These are phyloP conservation scores for Pycnonotus jocosus DNA, from an alignment of 2,113 vertebrate genomes.

Conservation along the genomic window DNA sequence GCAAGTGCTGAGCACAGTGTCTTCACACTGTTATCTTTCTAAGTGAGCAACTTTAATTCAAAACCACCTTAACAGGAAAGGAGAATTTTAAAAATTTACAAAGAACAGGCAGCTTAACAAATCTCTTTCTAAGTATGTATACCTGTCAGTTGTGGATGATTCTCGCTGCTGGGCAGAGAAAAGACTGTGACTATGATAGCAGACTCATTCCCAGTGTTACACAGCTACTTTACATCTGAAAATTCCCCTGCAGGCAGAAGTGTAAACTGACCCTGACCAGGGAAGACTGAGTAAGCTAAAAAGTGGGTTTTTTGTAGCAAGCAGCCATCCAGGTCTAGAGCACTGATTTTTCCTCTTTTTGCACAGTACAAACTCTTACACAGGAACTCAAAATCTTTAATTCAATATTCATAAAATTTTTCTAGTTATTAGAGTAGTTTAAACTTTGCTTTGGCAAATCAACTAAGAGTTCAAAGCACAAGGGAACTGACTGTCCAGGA, in stretches of 20 bases:
- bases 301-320: not conserved
- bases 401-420: not conserved
- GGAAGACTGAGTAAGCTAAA: not conserved
- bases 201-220: not conserved
- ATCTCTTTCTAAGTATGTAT: not conserved
- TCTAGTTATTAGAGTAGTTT: not conserved
- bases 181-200: not conserved
- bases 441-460: not conserved
- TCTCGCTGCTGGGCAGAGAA: not conserved
- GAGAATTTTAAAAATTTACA: not conserved
- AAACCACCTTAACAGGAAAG: not conserved
- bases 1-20: not conserved
- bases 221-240: not conserved
- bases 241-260: not conserved
- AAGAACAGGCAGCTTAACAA: not conserved
- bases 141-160: not conserved
- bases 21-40: not conserved
- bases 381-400: not conserved
- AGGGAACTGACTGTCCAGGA: not conserved
- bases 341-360: not conserved
- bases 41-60: not conserved
- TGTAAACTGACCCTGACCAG: fast-evolving
- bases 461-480: not conserved
- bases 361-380: not conserved
- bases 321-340: not conserved